Evolutionary conservation across 2,888 invertebrate genomes (phyloP), one percentile per base, ranked within the genome.

Genomic region (Oligia latruncula): DNA sequence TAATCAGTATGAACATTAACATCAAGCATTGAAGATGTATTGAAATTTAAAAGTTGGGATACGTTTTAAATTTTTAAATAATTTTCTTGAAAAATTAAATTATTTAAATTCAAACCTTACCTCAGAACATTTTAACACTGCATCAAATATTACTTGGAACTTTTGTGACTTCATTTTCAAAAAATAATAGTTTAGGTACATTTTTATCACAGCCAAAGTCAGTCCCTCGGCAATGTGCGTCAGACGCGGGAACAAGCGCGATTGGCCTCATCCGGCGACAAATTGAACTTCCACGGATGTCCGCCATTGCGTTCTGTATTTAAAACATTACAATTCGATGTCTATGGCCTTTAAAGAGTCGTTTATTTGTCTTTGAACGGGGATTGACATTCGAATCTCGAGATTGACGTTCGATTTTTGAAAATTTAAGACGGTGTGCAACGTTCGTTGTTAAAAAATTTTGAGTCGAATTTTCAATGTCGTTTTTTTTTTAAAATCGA

Each of bases 201-300:
- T 75, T 81, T 88, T 88, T 88, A 87, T 89, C 82, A 79, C 43
- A 70, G 81, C 40, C 9, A 55, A 66, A 60, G 86, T 84, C 86
- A 78, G 86, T 83, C 87, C 84, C 83, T 72, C 81, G 46, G 67
- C 72, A 52, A 29, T 46, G 80, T 90, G 85, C 89, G 90, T 88
- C 87, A 87, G 64, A 60, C 43, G 80, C 90, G 89, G 90, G 90
- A 88, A 87, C 82, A 65, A 77, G 73, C 88, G 46, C 83, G 90
- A 89, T 89, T 89, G 89, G 89, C 78, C 87, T 66, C 90, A 87
- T 89, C 89, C 89, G 89, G 78, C 72, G 84, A 85, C 80, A 87
- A 90, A 90, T 87, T 87, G 88, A 79, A 82, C 77, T 85, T 81
- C 74, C 85, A 82, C 89, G 89, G 89, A 89, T 77, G 87, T 89